Evolutionary conservation across 2,797 vertebrate species (phyloP).

Genomic region (Neomorphus geoffroyi): DNA sequence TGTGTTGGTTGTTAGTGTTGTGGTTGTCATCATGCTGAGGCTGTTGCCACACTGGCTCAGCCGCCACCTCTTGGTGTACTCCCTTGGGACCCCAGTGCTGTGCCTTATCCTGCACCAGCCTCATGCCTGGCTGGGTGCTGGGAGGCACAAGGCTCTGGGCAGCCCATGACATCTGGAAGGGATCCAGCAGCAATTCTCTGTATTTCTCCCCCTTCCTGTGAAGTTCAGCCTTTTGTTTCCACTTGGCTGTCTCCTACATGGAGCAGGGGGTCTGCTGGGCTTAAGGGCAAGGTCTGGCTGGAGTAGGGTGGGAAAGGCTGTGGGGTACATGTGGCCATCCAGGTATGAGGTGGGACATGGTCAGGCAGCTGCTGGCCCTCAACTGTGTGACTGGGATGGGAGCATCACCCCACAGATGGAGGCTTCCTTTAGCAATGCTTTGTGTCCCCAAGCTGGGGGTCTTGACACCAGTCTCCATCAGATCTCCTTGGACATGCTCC

Average conservation of each 20-base stretch:
- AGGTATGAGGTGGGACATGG: neutral
- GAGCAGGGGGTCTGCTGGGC: neutral
- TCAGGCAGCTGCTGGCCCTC: neutral
- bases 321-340: neutral
- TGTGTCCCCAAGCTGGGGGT: neutral
- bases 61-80: rapidly evolving
- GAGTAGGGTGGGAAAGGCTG: neutral
- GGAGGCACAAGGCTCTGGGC: rapidly evolving
- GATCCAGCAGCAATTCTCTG: neutral
- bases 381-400: rapidly evolving
- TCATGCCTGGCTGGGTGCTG: neutral
- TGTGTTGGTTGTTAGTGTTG: rapidly evolving
- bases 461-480: too few species aligned
- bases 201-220: rapidly evolving
- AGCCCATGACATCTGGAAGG: rapidly evolving
- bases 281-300: neutral
- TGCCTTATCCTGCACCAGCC: neutral
- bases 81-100: neutral
- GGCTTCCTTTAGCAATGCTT: neutral
- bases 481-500: neutral
- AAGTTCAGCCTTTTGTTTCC: neutral
- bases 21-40: neutral
- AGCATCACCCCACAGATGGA: neutral
- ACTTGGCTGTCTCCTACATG: neutral
- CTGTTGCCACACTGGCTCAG: neutral